These are phyloP conservation scores for Pipistrellus pipistrellus DNA, from an alignment of 2,797 vertebrate species.

Conservation along the genomic window DNA sequence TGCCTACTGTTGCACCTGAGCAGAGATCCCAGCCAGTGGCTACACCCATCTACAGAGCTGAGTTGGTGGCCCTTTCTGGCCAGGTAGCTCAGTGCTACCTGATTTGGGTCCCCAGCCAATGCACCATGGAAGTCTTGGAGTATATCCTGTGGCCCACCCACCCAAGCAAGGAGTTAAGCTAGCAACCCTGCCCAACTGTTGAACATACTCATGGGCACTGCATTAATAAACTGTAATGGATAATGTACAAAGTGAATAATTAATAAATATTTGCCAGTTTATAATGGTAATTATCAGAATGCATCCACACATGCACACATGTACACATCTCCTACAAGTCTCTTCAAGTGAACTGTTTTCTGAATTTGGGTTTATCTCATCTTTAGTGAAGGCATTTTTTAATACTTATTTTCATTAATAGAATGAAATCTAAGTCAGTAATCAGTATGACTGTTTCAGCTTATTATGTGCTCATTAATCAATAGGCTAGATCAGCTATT, in stretches of 20 bases:
- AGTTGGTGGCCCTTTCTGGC: neutral
- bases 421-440: neutral
- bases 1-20: neutral
- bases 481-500: neutral
- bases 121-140: neutral
- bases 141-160: neutral
- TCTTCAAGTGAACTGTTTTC: neutral
- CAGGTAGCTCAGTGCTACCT: neutral
- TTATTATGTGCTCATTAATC: neutral
- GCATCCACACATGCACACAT: neutral
- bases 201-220: neutral
- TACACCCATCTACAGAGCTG: neutral
- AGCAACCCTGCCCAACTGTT: neutral
- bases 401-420: neutral
- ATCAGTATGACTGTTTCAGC: neutral
- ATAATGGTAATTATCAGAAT: neutral
- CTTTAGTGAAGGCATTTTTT: constrained; percentile 3
- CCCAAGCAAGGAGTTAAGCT: neutral
- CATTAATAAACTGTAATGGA: neutral
- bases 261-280: constrained; percentile 26
- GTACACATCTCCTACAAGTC: neutral
- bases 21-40: neutral
- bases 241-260: neutral
- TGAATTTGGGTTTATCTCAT: neutral
- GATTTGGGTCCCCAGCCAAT: neutral